phyloP scores from a whole-genome alignment of 2,888 invertebrate species.

The Acanthosepion esculentum region DNA sequence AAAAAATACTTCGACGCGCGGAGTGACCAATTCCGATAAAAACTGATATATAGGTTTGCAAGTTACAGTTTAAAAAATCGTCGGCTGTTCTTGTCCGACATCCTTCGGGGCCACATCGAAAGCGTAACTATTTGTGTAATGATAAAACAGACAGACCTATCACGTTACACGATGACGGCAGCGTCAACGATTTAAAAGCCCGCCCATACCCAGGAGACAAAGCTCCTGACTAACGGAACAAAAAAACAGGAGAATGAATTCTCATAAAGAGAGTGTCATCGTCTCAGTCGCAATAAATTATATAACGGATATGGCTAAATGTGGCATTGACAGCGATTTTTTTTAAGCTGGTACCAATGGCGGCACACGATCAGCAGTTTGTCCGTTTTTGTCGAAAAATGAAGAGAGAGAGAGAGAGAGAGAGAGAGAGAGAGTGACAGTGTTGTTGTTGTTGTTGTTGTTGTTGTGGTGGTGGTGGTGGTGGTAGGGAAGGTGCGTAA shows the following conservation, averaged over 20 bases:
- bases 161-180: not conserved
- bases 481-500: too few species aligned
- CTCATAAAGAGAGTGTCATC: not conserved
- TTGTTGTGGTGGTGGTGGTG: too few species aligned
- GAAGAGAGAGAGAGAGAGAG: too few species aligned
- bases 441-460: too few species aligned
- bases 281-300: not conserved
- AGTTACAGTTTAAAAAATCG: not conserved
- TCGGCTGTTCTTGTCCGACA: not conserved
- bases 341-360: not conserved
- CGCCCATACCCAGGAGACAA: not conserved
- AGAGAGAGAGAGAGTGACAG: too few species aligned
- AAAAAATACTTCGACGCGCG: too few species aligned
- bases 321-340: not conserved
- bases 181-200: not conserved
- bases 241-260: not conserved
- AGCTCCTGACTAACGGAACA: not conserved
- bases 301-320: not conserved
- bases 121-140: not conserved
- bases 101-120: not conserved
- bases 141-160: not conserved
- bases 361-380: not conserved
- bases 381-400: not conserved
- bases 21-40: too few species aligned
- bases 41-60: too few species aligned